Evolutionary conservation across 1,140 invertebrate genomes (phyloP).

Genomic region (Scaptomyza pallida): DNA sequence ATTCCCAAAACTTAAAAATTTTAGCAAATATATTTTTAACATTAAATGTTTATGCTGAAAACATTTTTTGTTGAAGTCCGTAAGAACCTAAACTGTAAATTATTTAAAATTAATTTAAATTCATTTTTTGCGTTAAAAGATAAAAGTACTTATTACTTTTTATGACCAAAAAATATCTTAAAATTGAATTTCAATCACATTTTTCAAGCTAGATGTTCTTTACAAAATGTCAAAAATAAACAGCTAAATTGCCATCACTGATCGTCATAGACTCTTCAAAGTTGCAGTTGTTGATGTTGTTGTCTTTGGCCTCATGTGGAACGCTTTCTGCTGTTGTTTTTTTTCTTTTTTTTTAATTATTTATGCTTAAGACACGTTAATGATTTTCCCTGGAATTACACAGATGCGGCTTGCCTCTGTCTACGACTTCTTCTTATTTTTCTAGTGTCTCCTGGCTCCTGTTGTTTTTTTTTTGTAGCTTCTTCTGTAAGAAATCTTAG

Average conservation of each 20-base stretch:
- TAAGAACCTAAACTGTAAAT: too few species aligned
- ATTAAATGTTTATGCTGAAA: too few species aligned
- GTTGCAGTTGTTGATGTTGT: conserved; percentile 29
- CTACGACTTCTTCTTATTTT: neutral
- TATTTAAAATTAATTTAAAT: too few species aligned
- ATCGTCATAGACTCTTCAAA: conserved; percentile 42
- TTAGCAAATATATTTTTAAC: too few species aligned
- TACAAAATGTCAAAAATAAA: neutral
- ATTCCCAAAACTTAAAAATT: too few species aligned
- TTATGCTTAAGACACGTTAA: conserved; percentile 81
- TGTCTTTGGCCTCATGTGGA: conserved; percentile 15
- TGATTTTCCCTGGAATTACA: conserved; percentile 73
- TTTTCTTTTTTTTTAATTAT: conserved; percentile 75
- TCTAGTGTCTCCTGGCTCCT: conserved; percentile 8
- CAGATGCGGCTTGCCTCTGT: conserved; percentile 6
- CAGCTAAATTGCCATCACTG: neutral
- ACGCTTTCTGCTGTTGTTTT: conserved; percentile 28
- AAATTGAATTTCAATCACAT: neutral
- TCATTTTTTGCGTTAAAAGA: too few species aligned
- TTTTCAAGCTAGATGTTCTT: neutral
- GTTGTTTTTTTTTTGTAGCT: neutral
- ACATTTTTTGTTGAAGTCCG: too few species aligned
- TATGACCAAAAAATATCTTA: too few species aligned
- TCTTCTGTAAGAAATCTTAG: conserved; percentile 3
- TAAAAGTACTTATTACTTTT: too few species aligned